Conservation (phyloP, 2,113 vertebrate genomes). For the Pluvianellus socialis region DNA sequence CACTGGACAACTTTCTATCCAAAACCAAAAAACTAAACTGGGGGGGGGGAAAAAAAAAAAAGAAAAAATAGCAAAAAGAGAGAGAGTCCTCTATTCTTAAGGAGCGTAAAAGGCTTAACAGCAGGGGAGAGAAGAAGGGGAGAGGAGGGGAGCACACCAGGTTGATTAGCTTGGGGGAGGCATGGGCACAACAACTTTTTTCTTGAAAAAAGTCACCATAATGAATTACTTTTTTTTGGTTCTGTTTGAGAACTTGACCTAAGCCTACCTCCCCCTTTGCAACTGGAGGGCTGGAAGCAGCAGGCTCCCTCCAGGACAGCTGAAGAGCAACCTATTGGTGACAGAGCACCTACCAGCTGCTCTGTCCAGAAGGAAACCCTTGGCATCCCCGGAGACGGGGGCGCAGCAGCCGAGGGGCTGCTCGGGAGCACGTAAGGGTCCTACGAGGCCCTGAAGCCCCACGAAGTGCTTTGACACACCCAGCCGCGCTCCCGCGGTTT, state of each 20-base stretch:
- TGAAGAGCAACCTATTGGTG: neutral
- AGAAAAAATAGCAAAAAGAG: neutral
- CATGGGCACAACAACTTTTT: neutral
- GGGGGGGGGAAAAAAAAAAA: accelerated
- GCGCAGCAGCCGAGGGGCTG: neutral
- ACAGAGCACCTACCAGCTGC: neutral
- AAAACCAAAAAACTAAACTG: neutral
- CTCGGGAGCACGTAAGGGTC: neutral
- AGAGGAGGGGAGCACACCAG: neutral
- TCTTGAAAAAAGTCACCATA: neutral
- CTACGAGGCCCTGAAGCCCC: neutral
- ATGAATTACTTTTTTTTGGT: neutral
- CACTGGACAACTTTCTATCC: neutral
- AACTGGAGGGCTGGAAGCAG: neutral
- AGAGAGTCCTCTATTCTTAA: neutral
- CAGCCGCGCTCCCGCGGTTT: accelerated
- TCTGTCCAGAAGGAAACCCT: conserved; percentile 15
- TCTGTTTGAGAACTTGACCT: neutral
- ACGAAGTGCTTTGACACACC: neutral
- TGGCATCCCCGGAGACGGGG: neutral
- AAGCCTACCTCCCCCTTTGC: neutral
- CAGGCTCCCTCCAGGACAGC: conserved; percentile 32
- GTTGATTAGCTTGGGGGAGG: neutral
- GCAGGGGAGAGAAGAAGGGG: neutral
- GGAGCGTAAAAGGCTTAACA: neutral